Conservation (phyloP, 2,113 vertebrate genomes). For the Percina caprodes region DNA sequence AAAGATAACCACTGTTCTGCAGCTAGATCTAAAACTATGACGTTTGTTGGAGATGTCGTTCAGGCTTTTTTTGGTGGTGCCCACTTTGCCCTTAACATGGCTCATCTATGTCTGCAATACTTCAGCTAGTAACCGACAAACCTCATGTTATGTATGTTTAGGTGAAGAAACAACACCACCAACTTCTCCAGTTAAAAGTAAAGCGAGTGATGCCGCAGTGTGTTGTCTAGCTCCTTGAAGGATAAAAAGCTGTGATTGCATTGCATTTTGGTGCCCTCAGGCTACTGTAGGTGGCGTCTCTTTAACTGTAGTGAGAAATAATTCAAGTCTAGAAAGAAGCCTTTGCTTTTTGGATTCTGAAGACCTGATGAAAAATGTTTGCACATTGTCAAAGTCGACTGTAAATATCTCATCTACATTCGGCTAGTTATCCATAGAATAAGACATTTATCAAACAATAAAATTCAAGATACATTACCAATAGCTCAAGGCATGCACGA, state of each 20-base stretch:
- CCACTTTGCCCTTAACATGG: neutral
- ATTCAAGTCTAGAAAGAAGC: neutral
- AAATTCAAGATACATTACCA: neutral
- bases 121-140: conserved; percentile 11
- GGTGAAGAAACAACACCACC: conserved; percentile 12
- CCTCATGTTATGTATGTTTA: conserved; percentile 6
- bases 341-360: neutral
- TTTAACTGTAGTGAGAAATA: neutral
- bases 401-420: conserved; percentile 1
- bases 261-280: neutral
- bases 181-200: neutral
- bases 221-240: conserved; percentile 5
- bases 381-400: neutral
- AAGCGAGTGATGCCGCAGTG: neutral
- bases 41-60: neutral
- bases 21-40: neutral
- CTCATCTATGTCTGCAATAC: neutral
- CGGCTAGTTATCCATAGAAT: neutral
- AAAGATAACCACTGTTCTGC: conserved; percentile 10
- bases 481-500: neutral
- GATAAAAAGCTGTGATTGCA: neutral
- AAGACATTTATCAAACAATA: conserved; percentile 7
- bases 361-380: neutral
- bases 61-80: neutral
- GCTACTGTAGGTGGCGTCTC: neutral